These are phyloP conservation scores for Caenorhabditis macrosperma DNA, from an alignment of 2,888 invertebrate genomes.

Conservation along the genomic window DNA sequence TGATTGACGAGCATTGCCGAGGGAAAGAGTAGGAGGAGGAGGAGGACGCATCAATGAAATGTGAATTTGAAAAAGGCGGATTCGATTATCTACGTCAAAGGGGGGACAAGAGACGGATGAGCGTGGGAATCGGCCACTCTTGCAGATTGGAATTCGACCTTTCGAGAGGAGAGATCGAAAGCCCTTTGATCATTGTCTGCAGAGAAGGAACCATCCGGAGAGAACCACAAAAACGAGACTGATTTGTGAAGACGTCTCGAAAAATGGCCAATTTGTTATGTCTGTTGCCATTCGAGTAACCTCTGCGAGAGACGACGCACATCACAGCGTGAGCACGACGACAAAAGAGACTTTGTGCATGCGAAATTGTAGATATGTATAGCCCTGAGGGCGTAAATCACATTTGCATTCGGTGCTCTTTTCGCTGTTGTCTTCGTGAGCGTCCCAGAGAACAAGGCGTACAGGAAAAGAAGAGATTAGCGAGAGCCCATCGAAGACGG, in stretches of 20 bases:
- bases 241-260: not conserved
- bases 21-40: not conserved
- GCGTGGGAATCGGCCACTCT: conserved; percentile 37
- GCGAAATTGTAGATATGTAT: conserved; percentile 58
- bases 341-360: conserved; percentile 55
- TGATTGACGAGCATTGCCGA: conserved; percentile 31
- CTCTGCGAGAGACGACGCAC: not conserved
- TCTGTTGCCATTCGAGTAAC: conserved; percentile 27
- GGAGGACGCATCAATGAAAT: conserved; percentile 39
- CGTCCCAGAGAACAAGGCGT: conserved; percentile 42
- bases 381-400: conserved; percentile 64
- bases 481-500: conserved; percentile 23
- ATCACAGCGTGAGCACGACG: conserved; percentile 29
- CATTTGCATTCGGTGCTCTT: conserved; percentile 59
- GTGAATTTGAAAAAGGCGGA: conserved; percentile 43
- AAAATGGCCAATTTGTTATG: conserved; percentile 23
- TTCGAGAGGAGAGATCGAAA: conserved; percentile 1
- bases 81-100: conserved; percentile 58
- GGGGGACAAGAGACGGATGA: conserved; percentile 21
- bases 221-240: not conserved
- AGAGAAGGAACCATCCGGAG: not conserved
- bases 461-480: conserved; percentile 53
- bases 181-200: not conserved
- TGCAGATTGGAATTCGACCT: conserved; percentile 17
- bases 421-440: conserved; percentile 38